phyloP scores from a whole-genome alignment of 1,140 invertebrate species.

The Magallana angulata region DNA sequence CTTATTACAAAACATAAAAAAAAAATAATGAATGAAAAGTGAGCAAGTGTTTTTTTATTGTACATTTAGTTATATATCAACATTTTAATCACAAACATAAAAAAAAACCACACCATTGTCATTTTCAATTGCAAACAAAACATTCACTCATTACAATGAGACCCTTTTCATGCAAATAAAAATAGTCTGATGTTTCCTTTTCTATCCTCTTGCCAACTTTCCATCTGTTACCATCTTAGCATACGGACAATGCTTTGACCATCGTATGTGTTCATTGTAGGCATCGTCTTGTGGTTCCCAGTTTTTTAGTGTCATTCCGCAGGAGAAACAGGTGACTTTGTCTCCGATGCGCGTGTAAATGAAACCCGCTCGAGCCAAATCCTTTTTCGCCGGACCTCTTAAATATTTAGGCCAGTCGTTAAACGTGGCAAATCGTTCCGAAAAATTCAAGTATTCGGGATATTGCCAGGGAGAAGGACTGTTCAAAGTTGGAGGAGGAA shows the following conservation, averaged over 20 bases:
- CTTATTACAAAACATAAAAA: background rate
- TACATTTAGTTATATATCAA: no score
- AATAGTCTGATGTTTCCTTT: background rate
- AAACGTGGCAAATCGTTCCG: background rate
- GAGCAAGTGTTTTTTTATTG: background rate
- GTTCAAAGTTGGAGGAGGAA: background rate
- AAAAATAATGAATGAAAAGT: background rate
- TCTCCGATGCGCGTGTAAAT: conserved; percentile 1
- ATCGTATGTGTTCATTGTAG: background rate
- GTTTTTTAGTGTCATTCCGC: conserved; percentile 18
- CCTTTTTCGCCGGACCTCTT: background rate
- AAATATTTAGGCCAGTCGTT: conserved; percentile 20
- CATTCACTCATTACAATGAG: no score
- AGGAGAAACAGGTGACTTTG: conserved; percentile 6
- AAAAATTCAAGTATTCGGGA: background rate
- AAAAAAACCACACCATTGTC: no score
- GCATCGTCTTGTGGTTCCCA: conserved; percentile 16
- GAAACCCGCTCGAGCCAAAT: conserved; percentile 24
- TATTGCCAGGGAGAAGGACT: background rate
- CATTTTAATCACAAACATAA: no score
- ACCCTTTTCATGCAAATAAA: no score
- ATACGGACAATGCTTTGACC: conserved; percentile 14
- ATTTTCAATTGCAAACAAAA: no score
- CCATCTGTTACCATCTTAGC: background rate
- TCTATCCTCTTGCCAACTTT: background rate